phyloP scores from a whole-genome alignment of 2,113 vertebrate genomes.

The Struthio camelus region DNA sequence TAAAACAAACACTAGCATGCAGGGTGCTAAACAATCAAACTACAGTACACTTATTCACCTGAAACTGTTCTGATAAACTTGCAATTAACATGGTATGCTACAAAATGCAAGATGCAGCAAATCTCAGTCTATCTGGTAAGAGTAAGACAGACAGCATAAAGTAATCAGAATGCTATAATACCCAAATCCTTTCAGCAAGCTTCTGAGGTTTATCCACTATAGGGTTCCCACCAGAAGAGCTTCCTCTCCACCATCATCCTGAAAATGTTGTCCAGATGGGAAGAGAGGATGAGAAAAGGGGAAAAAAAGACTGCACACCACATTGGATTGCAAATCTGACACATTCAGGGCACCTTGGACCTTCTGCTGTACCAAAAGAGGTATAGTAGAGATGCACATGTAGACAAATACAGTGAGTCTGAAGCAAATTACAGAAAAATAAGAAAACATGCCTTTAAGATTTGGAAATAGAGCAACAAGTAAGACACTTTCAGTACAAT shows the following conservation, averaged over 20 bases:
- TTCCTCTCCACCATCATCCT: not conserved
- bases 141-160: not conserved
- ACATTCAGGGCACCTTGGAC: not conserved
- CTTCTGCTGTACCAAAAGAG: not conserved
- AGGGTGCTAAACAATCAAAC: not conserved
- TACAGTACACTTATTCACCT: not conserved
- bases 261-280: not conserved
- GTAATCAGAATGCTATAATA: not conserved
- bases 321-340: not conserved
- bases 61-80: not conserved
- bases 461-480: not conserved
- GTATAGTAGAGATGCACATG: rapidly evolving
- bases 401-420: not conserved
- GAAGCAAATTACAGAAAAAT: not conserved
- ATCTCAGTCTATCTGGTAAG: not conserved
- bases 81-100: not conserved
- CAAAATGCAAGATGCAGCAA: not conserved
- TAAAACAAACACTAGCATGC: not conserved
- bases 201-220: not conserved
- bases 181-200: not conserved
- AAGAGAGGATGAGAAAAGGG: not conserved
- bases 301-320: not conserved
- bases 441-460: not conserved
- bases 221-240: not conserved
- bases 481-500: not conserved